Evolutionary conservation across 2,113 vertebrate species (phyloP).

Genomic region (Ellobius talpinus): DNA sequence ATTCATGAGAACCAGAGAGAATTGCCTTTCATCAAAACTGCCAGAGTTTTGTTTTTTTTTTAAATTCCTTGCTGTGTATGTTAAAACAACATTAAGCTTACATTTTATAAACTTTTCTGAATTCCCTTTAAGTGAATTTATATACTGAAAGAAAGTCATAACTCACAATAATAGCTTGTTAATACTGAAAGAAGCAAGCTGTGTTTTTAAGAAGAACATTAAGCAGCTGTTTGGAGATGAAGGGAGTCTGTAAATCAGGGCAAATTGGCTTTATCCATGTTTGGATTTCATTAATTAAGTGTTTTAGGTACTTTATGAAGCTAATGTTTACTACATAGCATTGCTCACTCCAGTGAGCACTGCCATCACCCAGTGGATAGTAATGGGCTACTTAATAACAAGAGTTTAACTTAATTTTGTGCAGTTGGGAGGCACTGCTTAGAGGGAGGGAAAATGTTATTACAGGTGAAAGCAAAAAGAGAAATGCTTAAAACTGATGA

Average conservation of each 20-base stretch:
- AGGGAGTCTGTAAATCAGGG: conserved; percentile 95
- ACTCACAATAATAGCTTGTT: conserved; percentile 97
- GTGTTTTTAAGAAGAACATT: conserved; percentile 95
- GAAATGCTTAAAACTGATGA: conserved; percentile 23
- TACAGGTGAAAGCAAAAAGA: conserved; percentile 50
- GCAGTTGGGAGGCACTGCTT: background rate
- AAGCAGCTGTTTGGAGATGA: conserved; percentile 95
- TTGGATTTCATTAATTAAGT: conserved; percentile 95
- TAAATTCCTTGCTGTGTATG: conserved; percentile 85
- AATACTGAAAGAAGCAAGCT: conserved; percentile 94
- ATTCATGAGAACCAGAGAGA: conserved; percentile 84
- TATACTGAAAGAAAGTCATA: conserved; percentile 90
- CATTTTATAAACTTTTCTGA: conserved; percentile 90
- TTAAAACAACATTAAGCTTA: conserved; percentile 87
- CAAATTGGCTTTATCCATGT: conserved; percentile 93
- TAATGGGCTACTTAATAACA: conserved; percentile 75
- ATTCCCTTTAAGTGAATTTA: conserved; percentile 91
- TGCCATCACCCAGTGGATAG: conserved; percentile 41
- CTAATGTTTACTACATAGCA: conserved; percentile 86
- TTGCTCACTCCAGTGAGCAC: conserved; percentile 55
- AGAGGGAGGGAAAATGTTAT: conserved; percentile 32
- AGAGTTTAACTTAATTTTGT: conserved; percentile 63
- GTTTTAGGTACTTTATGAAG: conserved; percentile 90
- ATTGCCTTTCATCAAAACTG: conserved; percentile 87
- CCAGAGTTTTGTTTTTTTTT: conserved; percentile 70